Evolutionary conservation across 2,797 vertebrate genomes (phyloP).

Genomic region (Molothrus aeneus): DNA sequence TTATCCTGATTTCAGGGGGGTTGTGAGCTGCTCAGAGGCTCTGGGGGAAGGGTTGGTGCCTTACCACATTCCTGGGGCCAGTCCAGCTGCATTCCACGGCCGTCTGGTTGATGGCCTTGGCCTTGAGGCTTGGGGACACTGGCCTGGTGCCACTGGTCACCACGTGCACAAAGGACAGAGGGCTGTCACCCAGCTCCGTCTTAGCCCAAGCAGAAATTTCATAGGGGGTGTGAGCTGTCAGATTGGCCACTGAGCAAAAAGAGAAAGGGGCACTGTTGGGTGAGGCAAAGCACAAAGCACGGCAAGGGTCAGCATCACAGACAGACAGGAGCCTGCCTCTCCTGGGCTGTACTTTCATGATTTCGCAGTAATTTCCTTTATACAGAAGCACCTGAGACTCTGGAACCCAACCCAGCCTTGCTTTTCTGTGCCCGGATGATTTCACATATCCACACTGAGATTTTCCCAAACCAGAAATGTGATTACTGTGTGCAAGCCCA

Average conservation of each 20-base stretch:
- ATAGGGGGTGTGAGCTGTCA: slow-evolving; percentile 90
- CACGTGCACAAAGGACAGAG: slow-evolving; percentile 85
- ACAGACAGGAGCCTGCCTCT: background rate
- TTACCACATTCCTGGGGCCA: slow-evolving; percentile 82
- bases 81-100: slow-evolving; percentile 93
- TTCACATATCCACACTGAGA: background rate
- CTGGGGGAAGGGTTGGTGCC: background rate
- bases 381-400: background rate
- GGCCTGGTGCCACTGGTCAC: slow-evolving; percentile 85
- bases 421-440: background rate
- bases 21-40: background rate
- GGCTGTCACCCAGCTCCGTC: slow-evolving; percentile 91
- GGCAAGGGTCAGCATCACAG: background rate
- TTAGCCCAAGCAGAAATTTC: slow-evolving; percentile 94
- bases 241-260: slow-evolving; percentile 81
- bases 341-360: background rate
- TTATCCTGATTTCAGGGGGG: background rate
- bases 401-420: background rate
- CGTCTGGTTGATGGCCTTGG: slow-evolving; percentile 91
- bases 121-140: slow-evolving; percentile 84
- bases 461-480: background rate
- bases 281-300: background rate
- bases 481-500: background rate
- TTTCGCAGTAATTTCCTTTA: background rate
- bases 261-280: background rate